These are phyloP conservation scores for Laticauda colubrina DNA, from an alignment of 2,113 vertebrate species.

Conservation along the genomic window DNA sequence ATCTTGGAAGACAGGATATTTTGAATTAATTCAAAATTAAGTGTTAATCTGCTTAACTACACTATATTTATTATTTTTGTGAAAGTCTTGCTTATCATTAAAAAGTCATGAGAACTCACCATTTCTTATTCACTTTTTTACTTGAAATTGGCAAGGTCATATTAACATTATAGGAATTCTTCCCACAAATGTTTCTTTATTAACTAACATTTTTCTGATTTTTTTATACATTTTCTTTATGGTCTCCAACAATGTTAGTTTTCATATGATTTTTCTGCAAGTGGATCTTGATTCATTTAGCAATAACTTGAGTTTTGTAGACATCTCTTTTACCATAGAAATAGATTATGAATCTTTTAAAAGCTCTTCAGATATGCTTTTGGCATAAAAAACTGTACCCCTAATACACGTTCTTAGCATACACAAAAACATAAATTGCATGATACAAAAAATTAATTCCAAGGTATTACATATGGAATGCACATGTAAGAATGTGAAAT, in stretches of 20 bases:
- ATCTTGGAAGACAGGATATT: constrained; percentile 10
- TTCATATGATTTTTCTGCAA: not conserved
- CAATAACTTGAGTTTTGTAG: not conserved
- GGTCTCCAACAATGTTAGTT: not conserved
- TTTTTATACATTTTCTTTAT: not conserved
- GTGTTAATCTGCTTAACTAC: constrained; percentile 10
- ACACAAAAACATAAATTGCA: no score
- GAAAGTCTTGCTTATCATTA: not conserved
- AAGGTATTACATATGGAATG: no score
- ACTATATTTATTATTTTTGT: constrained; percentile 9
- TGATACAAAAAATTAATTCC: no score
- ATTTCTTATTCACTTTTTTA: constrained; percentile 32
- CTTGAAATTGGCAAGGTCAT: not conserved
- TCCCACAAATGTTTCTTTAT: not conserved
- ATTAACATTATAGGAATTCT: not conserved
- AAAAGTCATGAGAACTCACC: not conserved
- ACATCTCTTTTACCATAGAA: not conserved
- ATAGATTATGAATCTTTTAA: not conserved
- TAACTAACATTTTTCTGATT: not conserved
- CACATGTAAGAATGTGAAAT: no score
- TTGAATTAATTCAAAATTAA: not conserved
- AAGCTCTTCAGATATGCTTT: not conserved
- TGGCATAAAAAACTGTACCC: no score
- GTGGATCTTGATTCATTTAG: not conserved
- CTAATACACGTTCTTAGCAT: no score